Conservation (phyloP, 1,140 invertebrate genomes). For the Campoletis sonorensis region DNA sequence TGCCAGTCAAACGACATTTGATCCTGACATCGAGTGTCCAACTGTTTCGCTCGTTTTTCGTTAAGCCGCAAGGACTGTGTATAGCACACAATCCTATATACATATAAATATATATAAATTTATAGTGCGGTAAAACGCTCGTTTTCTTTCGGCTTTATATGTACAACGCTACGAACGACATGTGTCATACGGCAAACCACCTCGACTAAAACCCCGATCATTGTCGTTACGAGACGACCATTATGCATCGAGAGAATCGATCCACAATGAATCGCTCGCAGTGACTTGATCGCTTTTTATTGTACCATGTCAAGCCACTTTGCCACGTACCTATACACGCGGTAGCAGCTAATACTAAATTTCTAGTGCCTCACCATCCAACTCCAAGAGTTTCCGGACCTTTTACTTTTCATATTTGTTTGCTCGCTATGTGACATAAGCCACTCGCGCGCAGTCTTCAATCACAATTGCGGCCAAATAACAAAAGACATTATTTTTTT, state of each 20-base stretch:
- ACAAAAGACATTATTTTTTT: not conserved
- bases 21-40: slow-evolving; percentile 57
- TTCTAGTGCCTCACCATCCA: not conserved
- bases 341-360: slow-evolving; percentile 22
- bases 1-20: slow-evolving; percentile 58
- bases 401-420: slow-evolving; percentile 8
- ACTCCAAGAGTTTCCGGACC: not conserved
- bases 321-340: slow-evolving; percentile 25
- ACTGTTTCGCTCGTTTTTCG: slow-evolving; percentile 56
- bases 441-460: slow-evolving; percentile 6
- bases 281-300: slow-evolving; percentile 29
- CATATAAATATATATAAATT: not conserved
- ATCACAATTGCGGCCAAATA: not conserved
- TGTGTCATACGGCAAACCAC: slow-evolving; percentile 39
- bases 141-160: slow-evolving; percentile 7
- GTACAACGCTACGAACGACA: slow-evolving; percentile 13
- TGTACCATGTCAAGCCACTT: slow-evolving; percentile 33
- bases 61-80: slow-evolving; percentile 29
- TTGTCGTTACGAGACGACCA: slow-evolving; percentile 40
- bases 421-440: slow-evolving; percentile 5
- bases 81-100: not conserved
- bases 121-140: not conserved
- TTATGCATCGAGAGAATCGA: slow-evolving; percentile 42
- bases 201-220: slow-evolving; percentile 23
- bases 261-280: slow-evolving; percentile 36